Evolutionary conservation across 2,888 invertebrate genomes (phyloP).

Genomic region (Mesorhabditis belari): DNA sequence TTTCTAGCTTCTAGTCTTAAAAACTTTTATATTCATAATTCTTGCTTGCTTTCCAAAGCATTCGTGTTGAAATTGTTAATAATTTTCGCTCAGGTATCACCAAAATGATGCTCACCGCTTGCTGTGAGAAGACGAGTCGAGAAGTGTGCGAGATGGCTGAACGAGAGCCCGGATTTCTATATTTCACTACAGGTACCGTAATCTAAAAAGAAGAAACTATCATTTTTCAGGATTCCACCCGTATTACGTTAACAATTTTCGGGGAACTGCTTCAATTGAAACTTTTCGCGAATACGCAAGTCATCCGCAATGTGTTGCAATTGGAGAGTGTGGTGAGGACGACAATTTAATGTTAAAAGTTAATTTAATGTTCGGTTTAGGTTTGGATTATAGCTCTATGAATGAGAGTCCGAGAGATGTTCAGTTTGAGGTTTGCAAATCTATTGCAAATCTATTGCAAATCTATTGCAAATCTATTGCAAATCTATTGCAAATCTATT

Average conservation of each 20-base stretch:
- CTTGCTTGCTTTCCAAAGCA: no score
- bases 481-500: no score
- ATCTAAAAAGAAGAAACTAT: background rate
- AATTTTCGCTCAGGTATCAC: constrained; percentile 20
- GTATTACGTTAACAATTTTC: constrained; percentile 48
- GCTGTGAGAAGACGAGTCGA: constrained; percentile 33
- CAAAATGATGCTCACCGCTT: constrained; percentile 49
- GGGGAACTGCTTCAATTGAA: constrained; percentile 14
- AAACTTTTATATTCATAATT: no score
- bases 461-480: no score
- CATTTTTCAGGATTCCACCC: constrained; percentile 42
- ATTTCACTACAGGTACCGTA: constrained; percentile 43
- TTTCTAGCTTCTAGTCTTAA: no score
- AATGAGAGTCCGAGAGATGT: constrained; percentile 86
- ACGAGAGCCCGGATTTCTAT: constrained; percentile 38
- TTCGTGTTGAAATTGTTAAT: no score
- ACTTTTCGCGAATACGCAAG: no score
- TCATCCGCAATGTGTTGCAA: constrained; percentile 81
- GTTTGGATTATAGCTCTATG: no score
- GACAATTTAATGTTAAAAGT: background rate
- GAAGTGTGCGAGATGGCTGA: constrained; percentile 29
- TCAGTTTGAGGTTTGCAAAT: constrained; percentile 67
- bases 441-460: no score
- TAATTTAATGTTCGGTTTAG: background rate
- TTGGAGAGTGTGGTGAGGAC: constrained; percentile 84